phyloP scores from a whole-genome alignment of 92 coral and sea anemone genomes.

The Epizoanthus ramosus region DNA sequence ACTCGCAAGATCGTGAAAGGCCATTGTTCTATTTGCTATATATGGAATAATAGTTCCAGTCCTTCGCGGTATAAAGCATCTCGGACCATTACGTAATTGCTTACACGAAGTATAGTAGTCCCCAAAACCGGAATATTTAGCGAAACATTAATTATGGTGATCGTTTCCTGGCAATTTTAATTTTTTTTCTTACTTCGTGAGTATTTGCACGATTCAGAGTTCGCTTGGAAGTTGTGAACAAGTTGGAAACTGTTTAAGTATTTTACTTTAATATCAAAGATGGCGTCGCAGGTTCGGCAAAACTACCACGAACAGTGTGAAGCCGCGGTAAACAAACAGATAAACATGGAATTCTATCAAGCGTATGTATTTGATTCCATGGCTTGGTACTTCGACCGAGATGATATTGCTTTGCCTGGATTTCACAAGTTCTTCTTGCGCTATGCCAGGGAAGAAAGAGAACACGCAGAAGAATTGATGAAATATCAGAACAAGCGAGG shows the following conservation, averaged over 20 bases:
- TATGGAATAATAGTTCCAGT: constrained; percentile 19
- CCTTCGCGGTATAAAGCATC: background rate
- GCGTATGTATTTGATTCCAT: constrained; percentile 90
- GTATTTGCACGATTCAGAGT: background rate
- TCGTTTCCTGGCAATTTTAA: background rate
- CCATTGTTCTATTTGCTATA: constrained; percentile 8
- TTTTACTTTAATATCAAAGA: background rate
- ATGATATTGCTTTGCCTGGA: constrained; percentile 89
- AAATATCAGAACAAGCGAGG: constrained; percentile 94
- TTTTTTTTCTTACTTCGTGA: background rate
- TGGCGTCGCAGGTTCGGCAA: constrained; percentile 82
- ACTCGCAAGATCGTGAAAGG: constrained; percentile 6
- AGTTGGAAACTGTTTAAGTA: background rate
- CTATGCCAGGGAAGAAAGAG: constrained; percentile 89
- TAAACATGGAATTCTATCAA: constrained; percentile 96
- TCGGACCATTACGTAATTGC: too few species aligned
- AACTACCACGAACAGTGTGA: constrained; percentile 94
- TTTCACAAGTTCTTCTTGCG: constrained; percentile 89
- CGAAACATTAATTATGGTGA: too few species aligned
- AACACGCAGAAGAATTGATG: constrained; percentile 93
- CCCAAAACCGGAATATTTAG: too few species aligned
- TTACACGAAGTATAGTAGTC: too few species aligned
- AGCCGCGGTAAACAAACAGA: constrained; percentile 97
- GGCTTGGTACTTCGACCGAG: constrained; percentile 97
- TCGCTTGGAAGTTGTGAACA: background rate